These are phyloP conservation scores for Dolichoris vasculosae DNA, from an alignment of 1,140 invertebrate species.

Conservation along the genomic window DNA sequence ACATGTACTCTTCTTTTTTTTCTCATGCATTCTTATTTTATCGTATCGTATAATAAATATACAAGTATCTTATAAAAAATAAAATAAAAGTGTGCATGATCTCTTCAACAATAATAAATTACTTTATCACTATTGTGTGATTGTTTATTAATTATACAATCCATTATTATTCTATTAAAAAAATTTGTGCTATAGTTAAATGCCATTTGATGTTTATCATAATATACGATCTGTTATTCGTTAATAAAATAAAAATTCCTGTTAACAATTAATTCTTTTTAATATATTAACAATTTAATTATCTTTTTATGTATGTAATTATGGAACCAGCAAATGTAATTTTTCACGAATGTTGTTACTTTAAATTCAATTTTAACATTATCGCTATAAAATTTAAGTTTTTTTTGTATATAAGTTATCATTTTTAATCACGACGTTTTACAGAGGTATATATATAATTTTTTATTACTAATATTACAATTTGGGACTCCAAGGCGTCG, in stretches of 20 bases:
- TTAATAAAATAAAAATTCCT: background rate
- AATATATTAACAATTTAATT: background rate
- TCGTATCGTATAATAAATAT: background rate
- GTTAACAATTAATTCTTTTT: background rate
- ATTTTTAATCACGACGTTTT: background rate
- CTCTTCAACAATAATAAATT: slow-evolving; percentile 31
- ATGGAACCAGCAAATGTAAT: background rate
- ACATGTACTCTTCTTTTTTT: background rate
- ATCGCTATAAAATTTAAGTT: background rate
- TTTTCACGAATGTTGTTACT: background rate
- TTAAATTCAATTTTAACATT: background rate
- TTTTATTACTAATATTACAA: background rate
- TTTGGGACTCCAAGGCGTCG: background rate
- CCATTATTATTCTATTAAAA: slow-evolving; percentile 1
- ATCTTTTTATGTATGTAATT: background rate
- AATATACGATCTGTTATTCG: background rate
- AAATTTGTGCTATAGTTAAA: slow-evolving; percentile 39
- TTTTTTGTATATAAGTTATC: background rate
- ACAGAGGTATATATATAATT: background rate
- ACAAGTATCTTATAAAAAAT: slow-evolving; percentile 36
- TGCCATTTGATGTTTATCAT: background rate
- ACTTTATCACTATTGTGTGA: background rate
- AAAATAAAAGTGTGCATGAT: slow-evolving; percentile 40
- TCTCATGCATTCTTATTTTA: background rate
- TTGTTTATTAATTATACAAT: background rate